Conservation (phyloP, 2,888 invertebrate species). For the Caenorhabditis japonica region DNA sequence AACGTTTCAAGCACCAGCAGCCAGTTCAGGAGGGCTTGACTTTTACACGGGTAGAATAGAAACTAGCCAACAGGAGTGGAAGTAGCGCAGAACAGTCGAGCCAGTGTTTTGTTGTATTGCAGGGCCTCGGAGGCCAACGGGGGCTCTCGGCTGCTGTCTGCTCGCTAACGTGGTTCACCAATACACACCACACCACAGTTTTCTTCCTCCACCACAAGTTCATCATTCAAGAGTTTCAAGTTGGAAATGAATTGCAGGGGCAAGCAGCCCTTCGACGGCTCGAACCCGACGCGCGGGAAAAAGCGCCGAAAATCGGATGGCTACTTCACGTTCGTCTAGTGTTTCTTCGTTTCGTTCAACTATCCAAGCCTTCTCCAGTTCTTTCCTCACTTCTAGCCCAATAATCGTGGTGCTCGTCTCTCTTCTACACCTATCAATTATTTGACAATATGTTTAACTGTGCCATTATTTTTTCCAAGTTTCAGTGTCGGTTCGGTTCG, state of each 20-base stretch:
- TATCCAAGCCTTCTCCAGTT: slow-evolving; percentile 20
- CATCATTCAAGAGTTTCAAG: slow-evolving; percentile 23
- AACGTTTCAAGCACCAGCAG: slow-evolving; percentile 10
- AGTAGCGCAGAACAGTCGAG: slow-evolving; percentile 37
- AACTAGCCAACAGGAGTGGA: slow-evolving; percentile 7
- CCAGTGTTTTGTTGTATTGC: slow-evolving; percentile 59
- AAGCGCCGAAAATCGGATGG: slow-evolving; percentile 77
- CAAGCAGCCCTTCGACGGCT: slow-evolving; percentile 76
- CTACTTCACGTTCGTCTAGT: slow-evolving; percentile 77
- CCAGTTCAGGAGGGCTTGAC: slow-evolving; percentile 1
- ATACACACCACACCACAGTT: slow-evolving; percentile 17
- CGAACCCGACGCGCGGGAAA: slow-evolving; percentile 76
- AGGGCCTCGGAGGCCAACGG: slow-evolving; percentile 62
- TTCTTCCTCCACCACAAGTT: slow-evolving; percentile 1
- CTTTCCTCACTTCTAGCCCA: slow-evolving; percentile 42
- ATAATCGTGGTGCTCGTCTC: slow-evolving; percentile 42
- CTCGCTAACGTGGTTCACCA: slow-evolving; percentile 59
- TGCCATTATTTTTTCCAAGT: slow-evolving; percentile 29
- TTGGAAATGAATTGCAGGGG: slow-evolving; percentile 66
- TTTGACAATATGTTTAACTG: slow-evolving; percentile 32
- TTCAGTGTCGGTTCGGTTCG: too few relatives aligned
- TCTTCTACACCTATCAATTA: slow-evolving; percentile 36
- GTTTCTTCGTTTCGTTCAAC: slow-evolving; percentile 16
- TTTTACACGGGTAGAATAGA: slow-evolving; percentile 3
- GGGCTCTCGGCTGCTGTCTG: slow-evolving; percentile 57